Evolutionary conservation across 2,888 invertebrate species (phyloP).

Genomic region (Sphaerophoria rueppellii): DNA sequence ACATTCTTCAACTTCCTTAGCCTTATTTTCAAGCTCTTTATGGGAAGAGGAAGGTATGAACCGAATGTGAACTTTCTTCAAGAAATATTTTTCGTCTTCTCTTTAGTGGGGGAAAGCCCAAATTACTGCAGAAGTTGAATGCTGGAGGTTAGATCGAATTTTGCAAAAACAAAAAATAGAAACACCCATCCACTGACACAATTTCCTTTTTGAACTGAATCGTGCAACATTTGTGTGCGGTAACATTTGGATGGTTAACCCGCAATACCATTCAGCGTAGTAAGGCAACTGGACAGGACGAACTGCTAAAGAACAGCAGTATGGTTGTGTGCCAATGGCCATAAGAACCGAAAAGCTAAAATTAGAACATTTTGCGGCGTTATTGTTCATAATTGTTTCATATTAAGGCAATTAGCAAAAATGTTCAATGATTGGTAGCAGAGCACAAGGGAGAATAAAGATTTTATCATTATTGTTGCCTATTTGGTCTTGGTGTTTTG

Average conservation of each 20-base stretch:
- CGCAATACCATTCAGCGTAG: too few species aligned
- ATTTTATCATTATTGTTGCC: constrained; percentile 49
- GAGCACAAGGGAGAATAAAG: constrained; percentile 30
- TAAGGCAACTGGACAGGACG: not conserved
- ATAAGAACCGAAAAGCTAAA: constrained; percentile 59
- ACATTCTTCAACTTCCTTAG: not conserved
- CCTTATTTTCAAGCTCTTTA: not conserved
- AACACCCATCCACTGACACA: not conserved
- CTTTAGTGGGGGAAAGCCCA: not conserved
- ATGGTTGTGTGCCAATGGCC: constrained; percentile 45
- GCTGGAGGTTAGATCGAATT: constrained; percentile 51
- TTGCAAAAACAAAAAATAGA: constrained; percentile 16
- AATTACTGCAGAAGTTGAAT: constrained; percentile 31
- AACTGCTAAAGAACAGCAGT: not conserved
- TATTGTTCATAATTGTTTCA: constrained; percentile 72
- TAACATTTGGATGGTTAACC: not conserved
- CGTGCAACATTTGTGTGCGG: constrained; percentile 30
- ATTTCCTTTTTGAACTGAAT: not conserved
- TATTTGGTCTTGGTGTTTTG: not conserved
- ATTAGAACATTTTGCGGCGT: constrained; percentile 66
- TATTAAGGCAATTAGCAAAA: constrained; percentile 69
- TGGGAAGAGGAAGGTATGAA: not conserved
- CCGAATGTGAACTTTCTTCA: constrained; percentile 50
- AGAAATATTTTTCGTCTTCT: constrained; percentile 19
- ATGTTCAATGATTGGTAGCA: constrained; percentile 66